Conservation (phyloP, 2,888 invertebrate genomes). For the Trachelus stipa region DNA sequence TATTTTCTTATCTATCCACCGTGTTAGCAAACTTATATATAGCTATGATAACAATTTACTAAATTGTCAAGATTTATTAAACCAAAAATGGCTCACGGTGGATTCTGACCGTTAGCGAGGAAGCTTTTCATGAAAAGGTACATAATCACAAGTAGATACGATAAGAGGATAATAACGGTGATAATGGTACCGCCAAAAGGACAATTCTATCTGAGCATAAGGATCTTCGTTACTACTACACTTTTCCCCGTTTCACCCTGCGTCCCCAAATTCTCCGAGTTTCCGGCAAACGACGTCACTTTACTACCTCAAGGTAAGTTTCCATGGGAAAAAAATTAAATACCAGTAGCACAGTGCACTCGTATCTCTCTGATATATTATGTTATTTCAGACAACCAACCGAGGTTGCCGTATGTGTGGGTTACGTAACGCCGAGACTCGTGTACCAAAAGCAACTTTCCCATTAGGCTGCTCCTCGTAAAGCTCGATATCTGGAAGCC, state of each 20-base stretch:
- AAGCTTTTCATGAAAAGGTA: not conserved
- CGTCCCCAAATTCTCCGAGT: not conserved
- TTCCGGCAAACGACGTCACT: not conserved
- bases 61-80: not conserved
- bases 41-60: not conserved
- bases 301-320: not conserved
- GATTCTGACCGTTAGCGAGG: not conserved
- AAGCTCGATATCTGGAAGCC: not conserved
- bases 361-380: not conserved
- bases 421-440: not conserved
- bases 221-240: not conserved
- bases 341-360: not conserved
- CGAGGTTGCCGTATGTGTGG: not conserved
- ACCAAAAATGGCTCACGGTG: not conserved
- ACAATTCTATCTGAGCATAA: not conserved
- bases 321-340: not conserved
- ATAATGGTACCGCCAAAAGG: not conserved
- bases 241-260: not conserved
- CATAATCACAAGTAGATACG: not conserved
- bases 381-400: not conserved
- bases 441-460: not conserved
- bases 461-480: not conserved
- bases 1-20: not conserved
- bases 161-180: conserved; percentile 4
- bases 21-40: not conserved